Evolutionary conservation across 2,113 vertebrate genomes (phyloP).

Genomic region (Neogobius melanostomus): DNA sequence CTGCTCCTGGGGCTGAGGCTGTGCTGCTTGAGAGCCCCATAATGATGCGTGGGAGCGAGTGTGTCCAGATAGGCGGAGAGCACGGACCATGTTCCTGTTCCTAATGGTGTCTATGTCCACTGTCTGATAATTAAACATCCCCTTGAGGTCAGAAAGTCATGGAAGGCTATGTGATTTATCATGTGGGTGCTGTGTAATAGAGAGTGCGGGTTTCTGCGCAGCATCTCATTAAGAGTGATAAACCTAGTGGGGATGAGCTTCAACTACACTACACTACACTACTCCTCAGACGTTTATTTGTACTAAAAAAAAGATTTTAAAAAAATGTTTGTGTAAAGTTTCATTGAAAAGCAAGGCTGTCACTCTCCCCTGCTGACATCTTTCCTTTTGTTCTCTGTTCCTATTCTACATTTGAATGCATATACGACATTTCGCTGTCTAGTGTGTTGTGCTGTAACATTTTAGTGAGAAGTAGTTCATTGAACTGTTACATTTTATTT

Average conservation of each 20-base stretch:
- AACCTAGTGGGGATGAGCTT: slow-evolving; percentile 53
- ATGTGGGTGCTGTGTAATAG: slow-evolving; percentile 63
- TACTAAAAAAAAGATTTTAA: too few species aligned
- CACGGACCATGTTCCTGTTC: slow-evolving; percentile 40
- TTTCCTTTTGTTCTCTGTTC: too few species aligned
- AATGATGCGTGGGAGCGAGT: slow-evolving; percentile 56
- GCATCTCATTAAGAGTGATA: slow-evolving; percentile 74
- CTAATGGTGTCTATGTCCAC: slow-evolving; percentile 58
- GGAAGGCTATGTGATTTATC: slow-evolving; percentile 62
- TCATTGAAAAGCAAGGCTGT: too few species aligned
- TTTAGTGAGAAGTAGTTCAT: too few species aligned
- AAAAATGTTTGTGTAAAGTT: too few species aligned
- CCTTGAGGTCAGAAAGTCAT: slow-evolving; percentile 61
- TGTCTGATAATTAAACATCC: slow-evolving; percentile 71
- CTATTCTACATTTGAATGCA: too few species aligned
- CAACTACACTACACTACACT: slow-evolving; percentile 26
- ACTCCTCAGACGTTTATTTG: neutral
- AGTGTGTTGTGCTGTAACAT: too few species aligned
- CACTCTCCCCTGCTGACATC: too few species aligned
- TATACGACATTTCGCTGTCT: too few species aligned
- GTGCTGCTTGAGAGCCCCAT: slow-evolving; percentile 31
- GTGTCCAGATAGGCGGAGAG: slow-evolving; percentile 33
- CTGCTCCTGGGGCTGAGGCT: slow-evolving; percentile 45
- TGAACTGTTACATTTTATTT: too few species aligned
- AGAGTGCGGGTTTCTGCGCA: slow-evolving; percentile 61